Percentiles rank a stretch among this genome's conserved stretches.
Evolutionary conservation across 2,113 vertebrate genomes (phyloP).

Genomic region (Dendropsophus ebraccatus): DNA sequence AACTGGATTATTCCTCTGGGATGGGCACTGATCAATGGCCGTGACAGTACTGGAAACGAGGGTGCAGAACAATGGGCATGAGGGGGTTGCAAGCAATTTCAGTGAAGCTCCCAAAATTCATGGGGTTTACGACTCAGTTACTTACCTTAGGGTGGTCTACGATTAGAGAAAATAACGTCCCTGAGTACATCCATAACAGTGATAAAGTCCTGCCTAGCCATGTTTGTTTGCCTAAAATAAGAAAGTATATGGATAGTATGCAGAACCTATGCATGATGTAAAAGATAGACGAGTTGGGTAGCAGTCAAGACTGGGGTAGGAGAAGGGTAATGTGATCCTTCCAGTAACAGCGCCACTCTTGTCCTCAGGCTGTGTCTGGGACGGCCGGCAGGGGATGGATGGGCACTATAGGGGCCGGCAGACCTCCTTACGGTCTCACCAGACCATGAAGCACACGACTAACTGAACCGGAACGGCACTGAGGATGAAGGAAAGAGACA

Average conservation of each 20-base stretch:
- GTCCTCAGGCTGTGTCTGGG: neutral
- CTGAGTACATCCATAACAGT: neutral
- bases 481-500: too few relatives aligned
- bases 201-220: neutral
- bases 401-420: too few relatives aligned
- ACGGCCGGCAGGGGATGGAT: too few relatives aligned
- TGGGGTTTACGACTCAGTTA: neutral
- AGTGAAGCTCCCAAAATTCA: neutral
- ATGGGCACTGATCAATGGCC: too few relatives aligned
- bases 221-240: neutral
- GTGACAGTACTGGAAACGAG: neutral
- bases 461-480: too few relatives aligned
- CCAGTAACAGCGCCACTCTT: neutral
- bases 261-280: neutral
- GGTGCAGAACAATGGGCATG: neutral
- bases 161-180: neutral
- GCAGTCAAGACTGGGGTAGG: neutral
- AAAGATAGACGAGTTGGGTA: neutral
- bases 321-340: neutral
- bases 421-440: too few relatives aligned
- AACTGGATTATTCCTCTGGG: neutral
- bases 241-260: neutral
- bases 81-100: neutral
- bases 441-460: too few relatives aligned
- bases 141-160: neutral